A percentile compares a stretch with the other conserved stretches of the same genome.
Evolutionary conservation across 2,797 vertebrate species (phyloP).

Genomic region (Gorsachius magnificus): DNA sequence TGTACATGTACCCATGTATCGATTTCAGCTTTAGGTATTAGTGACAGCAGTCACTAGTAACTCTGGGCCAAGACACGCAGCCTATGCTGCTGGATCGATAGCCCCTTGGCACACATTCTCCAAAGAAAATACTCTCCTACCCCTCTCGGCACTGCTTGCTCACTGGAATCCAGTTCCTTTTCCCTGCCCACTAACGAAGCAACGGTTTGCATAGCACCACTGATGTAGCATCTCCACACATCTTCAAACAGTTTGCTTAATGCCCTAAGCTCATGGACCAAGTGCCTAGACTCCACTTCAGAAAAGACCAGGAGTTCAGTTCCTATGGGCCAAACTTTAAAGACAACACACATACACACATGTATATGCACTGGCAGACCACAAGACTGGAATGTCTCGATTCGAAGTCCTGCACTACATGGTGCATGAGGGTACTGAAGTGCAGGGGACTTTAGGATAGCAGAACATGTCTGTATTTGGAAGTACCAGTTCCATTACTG

Average conservation of each 20-base stretch:
- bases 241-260: neutral
- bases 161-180: neutral
- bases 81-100: neutral
- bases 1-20: neutral
- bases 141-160: neutral
- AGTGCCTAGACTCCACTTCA: neutral
- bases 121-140: neutral
- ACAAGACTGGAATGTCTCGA: neutral
- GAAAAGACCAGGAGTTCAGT: neutral
- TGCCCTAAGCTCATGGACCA: neutral
- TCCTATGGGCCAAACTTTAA: neutral
- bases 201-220: neutral
- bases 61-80: neutral
- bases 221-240: neutral
- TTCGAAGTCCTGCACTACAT: neutral
- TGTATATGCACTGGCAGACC: neutral
- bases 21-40: neutral
- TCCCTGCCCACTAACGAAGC: neutral
- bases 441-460: neutral
- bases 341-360: neutral
- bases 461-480: neutral
- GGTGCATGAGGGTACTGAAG: neutral
- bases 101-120: neutral
- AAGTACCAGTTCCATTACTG: neutral
- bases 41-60: neutral